Conservation (phyloP, 2,797 vertebrate species). For the Gouania willdenowi region DNA sequence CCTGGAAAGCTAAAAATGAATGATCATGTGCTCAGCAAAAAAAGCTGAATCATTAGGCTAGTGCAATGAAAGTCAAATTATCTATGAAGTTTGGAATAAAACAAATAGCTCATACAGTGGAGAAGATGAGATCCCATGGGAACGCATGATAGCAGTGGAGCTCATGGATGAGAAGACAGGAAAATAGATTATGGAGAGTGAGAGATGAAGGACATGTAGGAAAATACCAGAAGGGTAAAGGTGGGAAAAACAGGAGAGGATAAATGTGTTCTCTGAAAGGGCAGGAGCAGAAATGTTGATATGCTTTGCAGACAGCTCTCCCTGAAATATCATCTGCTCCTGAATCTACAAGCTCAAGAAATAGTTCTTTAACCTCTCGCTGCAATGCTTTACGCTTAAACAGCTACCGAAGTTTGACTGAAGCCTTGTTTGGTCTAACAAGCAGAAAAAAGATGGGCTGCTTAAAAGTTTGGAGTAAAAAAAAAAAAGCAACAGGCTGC, state of each 20-base stretch:
- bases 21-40: constrained; percentile 11
- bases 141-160: constrained; percentile 22
- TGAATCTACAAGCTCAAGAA: not conserved
- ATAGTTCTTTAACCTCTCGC: constrained; percentile 19
- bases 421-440: constrained; percentile 22
- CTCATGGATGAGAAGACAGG: constrained; percentile 38
- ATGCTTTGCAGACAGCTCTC: constrained; percentile 51
- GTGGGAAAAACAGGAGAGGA: constrained; percentile 35
- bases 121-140: constrained; percentile 54
- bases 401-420: constrained; percentile 28
- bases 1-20: not conserved
- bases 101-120: constrained; percentile 31
- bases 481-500: constrained; percentile 25
- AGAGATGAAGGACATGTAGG: constrained; percentile 30
- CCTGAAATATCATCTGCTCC: constrained; percentile 40
- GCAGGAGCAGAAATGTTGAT: constrained; percentile 39
- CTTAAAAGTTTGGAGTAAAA: constrained; percentile 48
- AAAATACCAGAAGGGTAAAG: constrained; percentile 54
- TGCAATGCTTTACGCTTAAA: constrained; percentile 32
- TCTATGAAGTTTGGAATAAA: constrained; percentile 18
- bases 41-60: constrained; percentile 27
- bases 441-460: constrained; percentile 60
- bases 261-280: constrained; percentile 40
- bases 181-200: constrained; percentile 50
- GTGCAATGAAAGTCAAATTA: constrained; percentile 20